phyloP scores from a whole-genome alignment of 2,888 invertebrate species.

The Villa cingulata region DNA sequence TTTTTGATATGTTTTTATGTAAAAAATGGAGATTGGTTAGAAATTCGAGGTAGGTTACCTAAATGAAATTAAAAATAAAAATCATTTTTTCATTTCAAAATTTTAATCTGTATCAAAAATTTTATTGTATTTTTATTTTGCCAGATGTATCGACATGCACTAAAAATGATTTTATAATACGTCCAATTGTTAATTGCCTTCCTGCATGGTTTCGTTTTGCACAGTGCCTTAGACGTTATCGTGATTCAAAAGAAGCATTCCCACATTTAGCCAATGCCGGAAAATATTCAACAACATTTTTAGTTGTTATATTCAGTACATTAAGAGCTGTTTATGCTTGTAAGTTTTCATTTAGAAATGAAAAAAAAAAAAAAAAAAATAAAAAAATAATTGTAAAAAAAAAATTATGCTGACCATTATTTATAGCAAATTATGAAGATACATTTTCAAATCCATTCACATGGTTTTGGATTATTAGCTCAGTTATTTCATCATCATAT shows the following conservation, averaged over 20 bases:
- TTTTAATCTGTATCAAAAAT: slow-evolving; percentile 3
- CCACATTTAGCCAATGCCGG: slow-evolving; percentile 96
- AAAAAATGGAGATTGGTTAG: slow-evolving; percentile 59
- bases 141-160: slow-evolving; percentile 50
- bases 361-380: too few species aligned
- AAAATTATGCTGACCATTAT: too few species aligned
- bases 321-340: slow-evolving; percentile 51
- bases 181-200: slow-evolving; percentile 77
- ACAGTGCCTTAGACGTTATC: slow-evolving; percentile 88
- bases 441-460: slow-evolving; percentile 69
- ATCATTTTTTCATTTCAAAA: neutral
- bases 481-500: slow-evolving; percentile 80
- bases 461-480: slow-evolving; percentile 78
- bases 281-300: slow-evolving; percentile 94
- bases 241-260: slow-evolving; percentile 84
- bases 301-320: slow-evolving; percentile 77
- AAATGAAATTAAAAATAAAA: slow-evolving; percentile 16
- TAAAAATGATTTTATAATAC: slow-evolving; percentile 57
- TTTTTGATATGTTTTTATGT: slow-evolving; percentile 87
- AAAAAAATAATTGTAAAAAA: too few species aligned
- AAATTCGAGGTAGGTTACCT: slow-evolving; percentile 40
- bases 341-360: too few species aligned
- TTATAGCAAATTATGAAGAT: slow-evolving; percentile 43
- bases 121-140: slow-evolving; percentile 5
- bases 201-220: slow-evolving; percentile 98